Evolutionary conservation across 2,888 invertebrate genomes (phyloP).

Genomic region (Athalia rosae): DNA sequence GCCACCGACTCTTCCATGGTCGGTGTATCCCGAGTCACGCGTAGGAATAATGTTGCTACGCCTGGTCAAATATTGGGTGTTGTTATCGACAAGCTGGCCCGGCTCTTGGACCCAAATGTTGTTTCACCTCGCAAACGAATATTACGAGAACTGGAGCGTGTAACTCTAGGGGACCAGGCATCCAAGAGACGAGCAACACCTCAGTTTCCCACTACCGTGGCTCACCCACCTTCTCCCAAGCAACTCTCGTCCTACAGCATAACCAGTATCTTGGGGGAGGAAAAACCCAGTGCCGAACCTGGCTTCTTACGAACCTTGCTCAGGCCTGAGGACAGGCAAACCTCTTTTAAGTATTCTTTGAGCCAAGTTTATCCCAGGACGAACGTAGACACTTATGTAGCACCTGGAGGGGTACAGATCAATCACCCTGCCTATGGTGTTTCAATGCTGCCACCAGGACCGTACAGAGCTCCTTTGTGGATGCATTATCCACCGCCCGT

Average conservation of each 20-base stretch:
- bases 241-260: conserved; percentile 87
- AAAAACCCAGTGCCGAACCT: conserved; percentile 74
- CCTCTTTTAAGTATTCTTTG: conserved; percentile 66
- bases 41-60: conserved; percentile 59
- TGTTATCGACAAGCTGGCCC: conserved; percentile 69
- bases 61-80: conserved; percentile 66
- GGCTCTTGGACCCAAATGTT: conserved; percentile 75
- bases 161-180: conserved; percentile 82
- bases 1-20: conserved; percentile 46
- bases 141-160: conserved; percentile 87
- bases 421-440: conserved; percentile 71
- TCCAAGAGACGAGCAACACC: conserved; percentile 76
- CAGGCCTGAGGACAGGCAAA: conserved; percentile 69
- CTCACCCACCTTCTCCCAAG: conserved; percentile 67
- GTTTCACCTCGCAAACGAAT: conserved; percentile 90
- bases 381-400: conserved; percentile 67
- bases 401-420: conserved; percentile 62
- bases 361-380: conserved; percentile 68
- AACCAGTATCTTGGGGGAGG: conserved; percentile 85
- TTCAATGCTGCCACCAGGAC: conserved; percentile 72
- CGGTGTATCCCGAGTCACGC: conserved; percentile 55
- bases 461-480: conserved; percentile 75
- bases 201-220: conserved; percentile 57
- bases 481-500: conserved; percentile 75
- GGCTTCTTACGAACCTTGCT: conserved; percentile 70